These are phyloP conservation scores for Macrosteles quadrilineatus DNA, from an alignment of 1,140 invertebrate genomes.

Conservation along the genomic window DNA sequence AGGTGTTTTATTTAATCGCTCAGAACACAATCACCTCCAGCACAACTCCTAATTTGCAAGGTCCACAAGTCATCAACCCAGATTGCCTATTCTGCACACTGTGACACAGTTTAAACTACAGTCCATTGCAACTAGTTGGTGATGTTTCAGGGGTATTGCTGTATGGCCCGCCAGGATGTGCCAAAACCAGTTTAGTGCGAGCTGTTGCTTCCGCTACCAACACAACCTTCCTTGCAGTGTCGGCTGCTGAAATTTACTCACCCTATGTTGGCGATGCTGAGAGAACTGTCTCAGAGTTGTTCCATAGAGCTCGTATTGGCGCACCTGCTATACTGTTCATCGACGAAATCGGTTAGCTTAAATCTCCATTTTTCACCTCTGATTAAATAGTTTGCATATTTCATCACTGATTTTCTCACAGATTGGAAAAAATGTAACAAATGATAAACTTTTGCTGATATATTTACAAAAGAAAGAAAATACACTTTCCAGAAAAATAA, in stretches of 20 bases:
- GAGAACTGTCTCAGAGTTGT: slow-evolving; percentile 61
- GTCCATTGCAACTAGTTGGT: too few relatives aligned
- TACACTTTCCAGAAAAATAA: too few relatives aligned
- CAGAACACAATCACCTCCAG: too few relatives aligned
- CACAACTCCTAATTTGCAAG: too few relatives aligned
- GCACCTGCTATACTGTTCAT: slow-evolving; percentile 72
- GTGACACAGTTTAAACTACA: too few relatives aligned
- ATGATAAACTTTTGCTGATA: too few relatives aligned
- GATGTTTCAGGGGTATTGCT: slow-evolving; percentile 59
- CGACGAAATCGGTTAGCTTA: slow-evolving; percentile 77
- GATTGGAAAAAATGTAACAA: too few relatives aligned
- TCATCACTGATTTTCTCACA: too few relatives aligned
- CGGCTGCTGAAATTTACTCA: slow-evolving; percentile 66
- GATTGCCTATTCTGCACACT: too few relatives aligned
- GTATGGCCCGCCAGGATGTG: slow-evolving; percentile 76
- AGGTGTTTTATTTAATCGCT: too few relatives aligned
- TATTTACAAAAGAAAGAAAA: too few relatives aligned
- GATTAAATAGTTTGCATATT: slow-evolving; percentile 16
- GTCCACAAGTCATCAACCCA: too few relatives aligned
- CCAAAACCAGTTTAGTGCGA: slow-evolving; percentile 70
- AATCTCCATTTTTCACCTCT: slow-evolving; percentile 36
- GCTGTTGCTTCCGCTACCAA: slow-evolving; percentile 63
- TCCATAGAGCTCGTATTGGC: slow-evolving; percentile 63
- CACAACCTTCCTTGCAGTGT: slow-evolving; percentile 63
- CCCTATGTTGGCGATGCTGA: slow-evolving; percentile 69